Conservation (phyloP, 2,888 invertebrate species). For the Macaria notata region DNA sequence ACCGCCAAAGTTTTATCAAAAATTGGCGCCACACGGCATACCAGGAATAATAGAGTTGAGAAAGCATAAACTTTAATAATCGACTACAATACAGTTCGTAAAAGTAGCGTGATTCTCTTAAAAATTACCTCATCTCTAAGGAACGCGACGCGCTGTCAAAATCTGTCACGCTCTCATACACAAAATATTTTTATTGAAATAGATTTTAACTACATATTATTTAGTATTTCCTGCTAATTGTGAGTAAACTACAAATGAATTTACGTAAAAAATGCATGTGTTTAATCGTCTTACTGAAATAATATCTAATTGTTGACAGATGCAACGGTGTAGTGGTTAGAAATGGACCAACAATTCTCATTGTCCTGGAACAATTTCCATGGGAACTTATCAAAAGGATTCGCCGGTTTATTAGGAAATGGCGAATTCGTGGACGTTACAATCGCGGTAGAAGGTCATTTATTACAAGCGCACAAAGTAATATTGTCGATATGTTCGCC, state of each 20-base stretch:
- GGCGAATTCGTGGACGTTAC: slow-evolving; percentile 84
- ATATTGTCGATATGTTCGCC: slow-evolving; percentile 87
- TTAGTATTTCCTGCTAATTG: slow-evolving; percentile 32
- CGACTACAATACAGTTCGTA: no score
- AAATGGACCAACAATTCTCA: slow-evolving; percentile 86
- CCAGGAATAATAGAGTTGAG: no score
- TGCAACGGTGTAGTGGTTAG: slow-evolving; percentile 61
- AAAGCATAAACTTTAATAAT: no score
- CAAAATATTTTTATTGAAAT: slow-evolving; percentile 49
- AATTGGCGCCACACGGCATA: no score
- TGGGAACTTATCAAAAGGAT: slow-evolving; percentile 85
- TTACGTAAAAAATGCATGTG: not conserved
- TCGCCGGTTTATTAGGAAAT: slow-evolving; percentile 82
- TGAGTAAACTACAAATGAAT: slow-evolving; percentile 28
- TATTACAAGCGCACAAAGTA: slow-evolving; percentile 87
- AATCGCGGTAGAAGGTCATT: slow-evolving; percentile 84
- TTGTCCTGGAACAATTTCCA: slow-evolving; percentile 89
- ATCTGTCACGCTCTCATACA: slow-evolving; percentile 19
- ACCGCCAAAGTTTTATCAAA: no score
- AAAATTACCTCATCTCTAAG: not conserved
- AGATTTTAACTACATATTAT: slow-evolving; percentile 29
- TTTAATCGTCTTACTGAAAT: slow-evolving; percentile 7
- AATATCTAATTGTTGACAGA: slow-evolving; percentile 42
- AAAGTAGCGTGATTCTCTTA: no score
- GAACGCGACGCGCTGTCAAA: slow-evolving; percentile 20